A percentile compares a stretch with the other conserved stretches of the same genome.
Conservation (phyloP, 2,888 invertebrate genomes). For the Meta bourneti region DNA sequence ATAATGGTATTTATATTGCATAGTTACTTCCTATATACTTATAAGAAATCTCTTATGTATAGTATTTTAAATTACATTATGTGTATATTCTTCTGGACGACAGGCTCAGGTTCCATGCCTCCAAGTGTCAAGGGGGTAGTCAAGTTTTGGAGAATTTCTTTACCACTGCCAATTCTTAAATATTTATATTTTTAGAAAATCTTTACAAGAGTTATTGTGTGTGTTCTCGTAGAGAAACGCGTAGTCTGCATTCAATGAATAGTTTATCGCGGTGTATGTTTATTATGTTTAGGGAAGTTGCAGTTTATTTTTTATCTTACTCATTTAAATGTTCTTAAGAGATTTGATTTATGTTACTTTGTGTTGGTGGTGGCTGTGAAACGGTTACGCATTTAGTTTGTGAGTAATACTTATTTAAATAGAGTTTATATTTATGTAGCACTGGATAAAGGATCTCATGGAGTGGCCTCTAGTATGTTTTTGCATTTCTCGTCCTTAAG, state of each 20-base stretch:
- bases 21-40: slow-evolving; percentile 45
- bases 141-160: slow-evolving; percentile 30
- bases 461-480: slow-evolving; percentile 17
- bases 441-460: slow-evolving; percentile 36
- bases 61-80: slow-evolving; percentile 62
- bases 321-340: slow-evolving; percentile 12
- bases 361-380: slow-evolving; percentile 33
- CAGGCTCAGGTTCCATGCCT: slow-evolving; percentile 18
- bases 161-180: slow-evolving; percentile 66
- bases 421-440: not conserved
- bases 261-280: not conserved
- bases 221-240: not conserved
- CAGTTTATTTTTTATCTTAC: slow-evolving; percentile 37
- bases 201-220: slow-evolving; percentile 61
- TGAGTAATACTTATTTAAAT: slow-evolving; percentile 19
- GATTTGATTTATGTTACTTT: slow-evolving; percentile 2
- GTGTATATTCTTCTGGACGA: slow-evolving; percentile 12
- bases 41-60: slow-evolving; percentile 48
- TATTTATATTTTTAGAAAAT: slow-evolving; percentile 74
- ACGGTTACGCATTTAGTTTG: slow-evolving; percentile 8
- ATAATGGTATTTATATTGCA: slow-evolving; percentile 33
- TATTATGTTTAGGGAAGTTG: not conserved
- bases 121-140: slow-evolving; percentile 33
- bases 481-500: slow-evolving; percentile 5
- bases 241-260: not conserved